Evolutionary conservation across 92 coral and sea anemone genomes (phyloP).

Genomic region (Heteractis magnifica): DNA sequence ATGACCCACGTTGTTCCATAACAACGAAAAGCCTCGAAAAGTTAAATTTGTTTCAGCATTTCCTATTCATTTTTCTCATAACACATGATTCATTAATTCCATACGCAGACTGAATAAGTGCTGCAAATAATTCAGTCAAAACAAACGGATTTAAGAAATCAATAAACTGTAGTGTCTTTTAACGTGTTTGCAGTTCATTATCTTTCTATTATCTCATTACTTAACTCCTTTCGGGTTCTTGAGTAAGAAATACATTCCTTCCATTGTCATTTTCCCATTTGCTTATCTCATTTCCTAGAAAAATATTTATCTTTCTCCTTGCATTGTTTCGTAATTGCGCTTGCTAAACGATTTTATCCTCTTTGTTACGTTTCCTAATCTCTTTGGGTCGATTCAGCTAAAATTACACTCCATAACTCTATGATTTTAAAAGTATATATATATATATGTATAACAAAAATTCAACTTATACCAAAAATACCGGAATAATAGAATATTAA

Average conservation of each 20-base stretch:
- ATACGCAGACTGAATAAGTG: neutral
- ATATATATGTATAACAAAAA: too few relatives aligned
- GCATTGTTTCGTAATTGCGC: too few relatives aligned
- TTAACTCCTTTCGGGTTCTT: neutral
- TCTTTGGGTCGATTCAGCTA: neutral
- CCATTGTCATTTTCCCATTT: neutral
- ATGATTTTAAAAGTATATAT: too few relatives aligned
- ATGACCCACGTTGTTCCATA: too few relatives aligned
- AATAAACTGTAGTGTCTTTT: neutral
- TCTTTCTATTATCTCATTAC: conserved; percentile 1
- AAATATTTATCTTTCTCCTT: neutral
- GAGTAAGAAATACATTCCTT: neutral
- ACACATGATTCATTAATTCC: too few relatives aligned
- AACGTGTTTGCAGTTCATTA: neutral
- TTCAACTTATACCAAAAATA: too few relatives aligned
- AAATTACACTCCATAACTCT: too few relatives aligned
- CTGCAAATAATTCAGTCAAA: neutral
- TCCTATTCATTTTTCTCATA: too few relatives aligned
- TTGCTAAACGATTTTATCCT: neutral
- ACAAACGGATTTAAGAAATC: neutral
- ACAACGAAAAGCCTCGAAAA: too few relatives aligned
- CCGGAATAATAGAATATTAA: too few relatives aligned
- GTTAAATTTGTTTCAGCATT: too few relatives aligned
- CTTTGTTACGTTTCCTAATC: neutral
- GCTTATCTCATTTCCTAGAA: neutral